Evolutionary conservation across 2,113 vertebrate genomes (phyloP).

Genomic region (cat (Felis catus)): DNA sequence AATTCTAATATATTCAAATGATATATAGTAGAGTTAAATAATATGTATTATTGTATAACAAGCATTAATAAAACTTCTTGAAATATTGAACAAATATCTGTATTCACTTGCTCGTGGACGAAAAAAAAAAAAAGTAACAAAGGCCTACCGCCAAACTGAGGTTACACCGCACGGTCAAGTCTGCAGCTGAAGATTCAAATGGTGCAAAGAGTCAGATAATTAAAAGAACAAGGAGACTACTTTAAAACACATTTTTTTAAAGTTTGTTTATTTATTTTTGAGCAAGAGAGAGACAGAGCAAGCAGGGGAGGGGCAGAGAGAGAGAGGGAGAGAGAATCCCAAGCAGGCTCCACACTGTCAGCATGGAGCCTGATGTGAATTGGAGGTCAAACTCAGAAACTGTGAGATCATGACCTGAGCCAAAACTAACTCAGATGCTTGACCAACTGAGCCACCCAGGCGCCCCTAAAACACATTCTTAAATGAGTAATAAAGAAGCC

Average conservation of each 20-base stretch:
- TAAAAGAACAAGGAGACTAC: background rate
- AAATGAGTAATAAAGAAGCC: background rate
- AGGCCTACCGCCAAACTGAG: background rate
- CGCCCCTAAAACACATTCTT: background rate
- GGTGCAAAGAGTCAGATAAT: background rate
- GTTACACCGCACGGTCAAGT: background rate
- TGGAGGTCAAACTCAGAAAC: too few relatives aligned
- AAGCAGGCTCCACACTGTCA: too few relatives aligned
- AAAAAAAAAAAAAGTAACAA: background rate
- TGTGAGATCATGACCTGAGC: too few relatives aligned
- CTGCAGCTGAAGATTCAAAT: background rate
- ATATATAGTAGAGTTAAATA: background rate
- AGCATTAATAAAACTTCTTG: background rate
- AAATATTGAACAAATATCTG: background rate
- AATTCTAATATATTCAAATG: background rate
- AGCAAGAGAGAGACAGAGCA: too few relatives aligned
- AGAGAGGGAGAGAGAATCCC: too few relatives aligned
- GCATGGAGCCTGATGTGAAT: too few relatives aligned
- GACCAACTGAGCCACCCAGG: too few relatives aligned
- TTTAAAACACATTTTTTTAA: background rate
- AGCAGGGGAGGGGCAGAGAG: too few relatives aligned
- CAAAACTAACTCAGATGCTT: too few relatives aligned
- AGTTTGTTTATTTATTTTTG: too few relatives aligned
- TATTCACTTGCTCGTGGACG: background rate
- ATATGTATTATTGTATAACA: background rate